Percentiles rank a stretch among this genome's conserved stretches.
phyloP scores from a whole-genome alignment of 2,888 invertebrate genomes.

The Xestia c-nigrum region DNA sequence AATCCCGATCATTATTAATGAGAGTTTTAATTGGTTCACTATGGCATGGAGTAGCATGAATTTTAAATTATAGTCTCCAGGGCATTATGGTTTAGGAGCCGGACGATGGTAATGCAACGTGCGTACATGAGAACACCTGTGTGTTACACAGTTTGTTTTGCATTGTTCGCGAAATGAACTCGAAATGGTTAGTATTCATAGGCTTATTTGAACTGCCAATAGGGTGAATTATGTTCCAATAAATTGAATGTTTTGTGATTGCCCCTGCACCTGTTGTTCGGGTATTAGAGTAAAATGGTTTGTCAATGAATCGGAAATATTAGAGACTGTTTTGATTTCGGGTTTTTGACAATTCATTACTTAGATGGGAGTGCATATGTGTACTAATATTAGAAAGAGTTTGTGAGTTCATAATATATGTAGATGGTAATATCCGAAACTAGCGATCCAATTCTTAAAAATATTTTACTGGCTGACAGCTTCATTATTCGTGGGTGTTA shows the following conservation, averaged over 20 bases:
- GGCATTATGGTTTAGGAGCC: conserved; percentile 57
- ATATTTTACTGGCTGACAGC: no score
- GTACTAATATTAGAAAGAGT: not conserved
- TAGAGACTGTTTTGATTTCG: not conserved
- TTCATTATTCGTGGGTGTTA: no score
- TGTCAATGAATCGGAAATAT: not conserved
- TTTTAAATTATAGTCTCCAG: conserved; percentile 69
- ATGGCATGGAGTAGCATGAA: conserved; percentile 65
- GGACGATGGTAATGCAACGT: conserved; percentile 47
- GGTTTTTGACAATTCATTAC: not conserved
- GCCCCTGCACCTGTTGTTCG: conserved; percentile 7
- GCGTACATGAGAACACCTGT: conserved; percentile 54
- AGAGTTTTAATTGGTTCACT: conserved; percentile 73
- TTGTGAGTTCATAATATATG: no score
- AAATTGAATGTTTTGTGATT: conserved; percentile 32
- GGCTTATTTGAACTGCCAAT: conserved; percentile 49
- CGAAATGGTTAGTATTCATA: conserved; percentile 52
- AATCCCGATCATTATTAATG: conserved; percentile 74
- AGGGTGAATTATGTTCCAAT: conserved; percentile 31
- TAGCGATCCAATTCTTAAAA: no score
- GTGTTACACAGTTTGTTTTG: conserved; percentile 39
- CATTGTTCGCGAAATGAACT: conserved; percentile 47
- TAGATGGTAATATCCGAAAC: no score
- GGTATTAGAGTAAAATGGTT: conserved; percentile 4
- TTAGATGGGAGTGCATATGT: not conserved